These are phyloP conservation scores for Ptilodon capucinus DNA, from an alignment of 2,888 invertebrate genomes.

Conservation along the genomic window DNA sequence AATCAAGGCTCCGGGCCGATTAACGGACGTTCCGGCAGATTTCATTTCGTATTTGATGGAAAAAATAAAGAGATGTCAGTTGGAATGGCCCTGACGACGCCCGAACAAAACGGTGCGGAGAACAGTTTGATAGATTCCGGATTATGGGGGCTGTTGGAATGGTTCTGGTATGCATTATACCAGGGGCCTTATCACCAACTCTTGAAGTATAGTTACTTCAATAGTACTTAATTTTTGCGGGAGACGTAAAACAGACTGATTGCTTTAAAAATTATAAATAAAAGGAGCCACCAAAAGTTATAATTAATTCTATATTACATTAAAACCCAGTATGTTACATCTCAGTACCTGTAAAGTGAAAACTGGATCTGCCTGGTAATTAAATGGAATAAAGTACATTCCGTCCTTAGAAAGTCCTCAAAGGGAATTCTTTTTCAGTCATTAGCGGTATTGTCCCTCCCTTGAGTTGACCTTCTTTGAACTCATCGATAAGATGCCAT, in stretches of 20 bases:
- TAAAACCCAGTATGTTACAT: too few species aligned
- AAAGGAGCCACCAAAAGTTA: too few species aligned
- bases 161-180: too few species aligned
- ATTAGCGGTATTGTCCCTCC: background rate
- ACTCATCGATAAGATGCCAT: background rate
- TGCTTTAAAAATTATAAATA: too few species aligned
- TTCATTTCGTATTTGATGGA: constrained; percentile 35
- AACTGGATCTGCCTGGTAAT: background rate
- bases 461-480: constrained; percentile 3
- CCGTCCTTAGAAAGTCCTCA: background rate
- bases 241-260: too few species aligned
- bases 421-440: background rate
- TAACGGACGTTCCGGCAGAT: constrained; percentile 30
- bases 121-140: constrained; percentile 13
- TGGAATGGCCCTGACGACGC: constrained; percentile 9
- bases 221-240: too few species aligned
- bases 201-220: too few species aligned
- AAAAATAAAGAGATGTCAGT: constrained; percentile 25
- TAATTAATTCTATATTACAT: too few species aligned
- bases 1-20: constrained; percentile 27
- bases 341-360: too few species aligned
- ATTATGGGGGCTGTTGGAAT: background rate
- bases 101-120: constrained; percentile 7
- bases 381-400: background rate
- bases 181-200: too few species aligned